These are phyloP conservation scores for Achroia grisella DNA, from an alignment of 1,140 invertebrate species.

Conservation along the genomic window DNA sequence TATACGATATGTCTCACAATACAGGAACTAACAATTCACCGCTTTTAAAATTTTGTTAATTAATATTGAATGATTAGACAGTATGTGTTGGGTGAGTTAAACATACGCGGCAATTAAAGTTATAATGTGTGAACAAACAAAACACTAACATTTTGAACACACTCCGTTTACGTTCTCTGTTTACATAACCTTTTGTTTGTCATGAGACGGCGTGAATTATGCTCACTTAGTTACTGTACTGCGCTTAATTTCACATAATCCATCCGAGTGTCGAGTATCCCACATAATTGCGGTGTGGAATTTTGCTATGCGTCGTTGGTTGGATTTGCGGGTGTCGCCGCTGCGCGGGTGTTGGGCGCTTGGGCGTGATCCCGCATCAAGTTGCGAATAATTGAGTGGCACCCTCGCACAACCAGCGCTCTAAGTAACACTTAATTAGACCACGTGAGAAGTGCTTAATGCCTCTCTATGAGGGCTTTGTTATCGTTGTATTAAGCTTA, in stretches of 20 bases:
- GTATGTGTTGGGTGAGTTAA: neutral
- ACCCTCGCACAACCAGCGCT: slow-evolving; percentile 28
- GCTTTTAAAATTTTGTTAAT: too few relatives aligned
- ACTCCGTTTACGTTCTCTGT: slow-evolving; percentile 1
- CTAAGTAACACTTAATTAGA: slow-evolving; percentile 64
- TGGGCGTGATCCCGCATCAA: slow-evolving; percentile 57
- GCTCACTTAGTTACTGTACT: slow-evolving; percentile 48
- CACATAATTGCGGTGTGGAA: slow-evolving; percentile 53
- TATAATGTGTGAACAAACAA: slow-evolving; percentile 1
- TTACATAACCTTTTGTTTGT: slow-evolving; percentile 10
- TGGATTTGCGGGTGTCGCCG: slow-evolving; percentile 28
- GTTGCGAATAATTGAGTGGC: slow-evolving; percentile 62
- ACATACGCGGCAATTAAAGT: neutral
- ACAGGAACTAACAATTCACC: too few relatives aligned
- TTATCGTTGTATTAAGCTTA: slow-evolving; percentile 35
- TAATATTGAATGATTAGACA: too few relatives aligned
- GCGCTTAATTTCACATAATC: slow-evolving; percentile 63
- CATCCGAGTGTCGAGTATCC: slow-evolving; percentile 48
- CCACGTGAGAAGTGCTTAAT: slow-evolving; percentile 50
- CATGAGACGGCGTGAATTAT: slow-evolving; percentile 33
- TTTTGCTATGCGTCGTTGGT: slow-evolving; percentile 37
- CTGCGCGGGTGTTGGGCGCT: slow-evolving; percentile 10
- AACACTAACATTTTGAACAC: neutral
- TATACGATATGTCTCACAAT: too few relatives aligned
- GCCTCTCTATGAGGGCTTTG: slow-evolving; percentile 28